Base-by-base conservation (phyloP, 2,797 vertebrate genomes). In the Percopsis omiscomaycus region DNA sequence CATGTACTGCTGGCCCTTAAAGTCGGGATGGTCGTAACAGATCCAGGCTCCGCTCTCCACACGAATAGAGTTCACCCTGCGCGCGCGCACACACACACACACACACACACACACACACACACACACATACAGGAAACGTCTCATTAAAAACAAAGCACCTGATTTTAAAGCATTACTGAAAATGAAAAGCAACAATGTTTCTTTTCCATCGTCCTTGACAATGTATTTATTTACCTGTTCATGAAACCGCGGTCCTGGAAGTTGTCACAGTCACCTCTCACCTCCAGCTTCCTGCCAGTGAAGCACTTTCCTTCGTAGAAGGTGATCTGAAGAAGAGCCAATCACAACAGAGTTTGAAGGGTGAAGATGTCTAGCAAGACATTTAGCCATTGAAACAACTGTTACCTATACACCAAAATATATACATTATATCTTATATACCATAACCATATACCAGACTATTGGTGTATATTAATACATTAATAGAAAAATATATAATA, bases 231-330 rank as follows among this genome's bases (percentile, higher is more conserved):
- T 71, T 14, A 88, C 87, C 87, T 86, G 88, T 94, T 95, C 93
- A 94, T 92, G 83, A 97, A 96, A 44, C 95, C 95, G 14, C 92
- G 85, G 83, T 95, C 95, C 89, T 96, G 95, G 90, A 98, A 96
- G 92, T 93, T 96, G 84, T 94, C 91, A 44, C 94, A 96, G 88
- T 93, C 94, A 61, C 95, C 94, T 0, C 88, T 91, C 68, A 96
- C 91, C 59, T 96, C 95, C 92, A 97, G 91, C 88, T 94, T 94
- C 82, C 90, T 87, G 73, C 95, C 96, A 0, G 94, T 95, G 93
- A 98, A 97, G 81, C 92, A 94, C 80, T 90, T 93, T 71, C 96
- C 95, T 82, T 98, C 95, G 0, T 93, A 95, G 84, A 96, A 93
- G 58, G 91, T 91, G 72, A 97, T 96, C 95, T 98, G 82, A 11